phyloP scores from a whole-genome alignment of 2,113 vertebrate species.

The Cyanoliseus patagonus region DNA sequence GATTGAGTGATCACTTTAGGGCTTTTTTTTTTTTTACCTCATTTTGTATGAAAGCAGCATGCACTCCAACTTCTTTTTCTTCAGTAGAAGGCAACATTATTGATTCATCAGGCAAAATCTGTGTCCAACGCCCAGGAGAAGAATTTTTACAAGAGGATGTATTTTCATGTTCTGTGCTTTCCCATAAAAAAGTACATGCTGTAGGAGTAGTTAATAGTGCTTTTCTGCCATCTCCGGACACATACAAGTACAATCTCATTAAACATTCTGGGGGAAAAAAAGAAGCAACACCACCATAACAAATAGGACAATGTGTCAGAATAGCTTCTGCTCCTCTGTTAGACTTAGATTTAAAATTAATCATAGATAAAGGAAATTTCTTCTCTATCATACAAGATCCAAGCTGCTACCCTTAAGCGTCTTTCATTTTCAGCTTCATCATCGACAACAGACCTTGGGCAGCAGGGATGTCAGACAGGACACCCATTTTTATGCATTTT shows the following conservation, averaged over 20 bases:
- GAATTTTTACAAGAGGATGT: conserved; percentile 58
- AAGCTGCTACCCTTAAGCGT: background rate
- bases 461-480: background rate
- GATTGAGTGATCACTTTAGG: background rate
- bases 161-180: conserved; percentile 73
- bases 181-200: conserved; percentile 87
- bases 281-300: background rate
- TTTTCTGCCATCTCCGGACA: conserved; percentile 84
- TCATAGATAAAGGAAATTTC: background rate
- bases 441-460: background rate
- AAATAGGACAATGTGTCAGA: background rate
- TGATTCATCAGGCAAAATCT: conserved; percentile 77
- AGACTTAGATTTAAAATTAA: background rate
- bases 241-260: conserved; percentile 76
- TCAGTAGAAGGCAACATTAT: conserved; percentile 76
- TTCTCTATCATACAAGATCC: background rate
- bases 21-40: conserved; percentile 77
- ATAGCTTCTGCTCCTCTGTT: background rate
- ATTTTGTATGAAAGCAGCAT: conserved; percentile 82
- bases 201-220: conserved; percentile 76
- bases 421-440: background rate
- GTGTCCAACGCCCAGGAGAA: conserved; percentile 80
- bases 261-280: conserved; percentile 62
- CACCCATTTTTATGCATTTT: background rate
- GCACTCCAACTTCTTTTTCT: conserved; percentile 86